These are phyloP conservation scores for Scaptomyza flava DNA, from an alignment of 2,888 invertebrate species.

Conservation along the genomic window DNA sequence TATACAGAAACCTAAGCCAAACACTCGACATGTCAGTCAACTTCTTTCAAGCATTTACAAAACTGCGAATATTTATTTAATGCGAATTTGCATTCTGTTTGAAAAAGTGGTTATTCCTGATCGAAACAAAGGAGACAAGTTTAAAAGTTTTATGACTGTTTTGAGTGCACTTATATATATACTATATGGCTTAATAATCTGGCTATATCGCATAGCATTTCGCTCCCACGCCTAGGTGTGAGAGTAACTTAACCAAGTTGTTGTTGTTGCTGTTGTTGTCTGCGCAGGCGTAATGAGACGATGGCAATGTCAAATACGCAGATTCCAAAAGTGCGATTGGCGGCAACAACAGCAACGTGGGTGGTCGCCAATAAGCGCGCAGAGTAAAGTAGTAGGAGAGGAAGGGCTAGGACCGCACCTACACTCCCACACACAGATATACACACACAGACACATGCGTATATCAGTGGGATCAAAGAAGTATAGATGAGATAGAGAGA, in stretches of 20 bases:
- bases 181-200: constrained; percentile 65
- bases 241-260: constrained; percentile 12
- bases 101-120: constrained; percentile 16
- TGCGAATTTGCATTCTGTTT: constrained; percentile 3
- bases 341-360: constrained; percentile 50
- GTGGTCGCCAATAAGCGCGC: constrained; percentile 56
- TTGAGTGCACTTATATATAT: constrained; percentile 18
- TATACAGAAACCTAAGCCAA: background rate
- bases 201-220: constrained; percentile 52
- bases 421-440: constrained; percentile 49
- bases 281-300: constrained; percentile 81
- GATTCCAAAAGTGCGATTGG: constrained; percentile 68
- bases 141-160: background rate
- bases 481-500: background rate
- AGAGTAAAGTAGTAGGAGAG: background rate
- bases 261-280: constrained; percentile 35
- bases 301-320: constrained; percentile 73
- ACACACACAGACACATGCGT: constrained; percentile 53
- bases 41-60: background rate
- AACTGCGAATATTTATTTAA: background rate
- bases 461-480: constrained; percentile 42
- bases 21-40: background rate
- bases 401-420: constrained; percentile 29
- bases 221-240: constrained; percentile 59
- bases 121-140: constrained; percentile 21